Conservation (phyloP, 2,797 vertebrate genomes). For the Rhincodon typus region DNA sequence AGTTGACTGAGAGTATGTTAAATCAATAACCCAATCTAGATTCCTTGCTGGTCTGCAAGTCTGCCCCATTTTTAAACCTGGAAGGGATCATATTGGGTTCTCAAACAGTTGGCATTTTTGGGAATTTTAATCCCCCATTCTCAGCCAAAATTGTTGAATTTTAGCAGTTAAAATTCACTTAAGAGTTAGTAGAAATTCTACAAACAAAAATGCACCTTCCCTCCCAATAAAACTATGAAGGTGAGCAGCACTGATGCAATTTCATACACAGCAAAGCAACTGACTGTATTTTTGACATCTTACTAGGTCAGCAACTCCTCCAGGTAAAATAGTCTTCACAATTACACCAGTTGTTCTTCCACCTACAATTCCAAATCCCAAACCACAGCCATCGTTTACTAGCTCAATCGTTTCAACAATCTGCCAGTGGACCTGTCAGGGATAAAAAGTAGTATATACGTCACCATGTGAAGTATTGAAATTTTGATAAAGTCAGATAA, state of each 20-base stretch:
- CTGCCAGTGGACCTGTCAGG: constrained; percentile 73
- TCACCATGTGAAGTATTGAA: neutral
- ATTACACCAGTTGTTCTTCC: constrained; percentile 91
- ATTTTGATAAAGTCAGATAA: neutral
- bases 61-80: neutral
- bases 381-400: constrained; percentile 89
- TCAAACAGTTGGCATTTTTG: neutral
- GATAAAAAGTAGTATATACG: constrained; percentile 37
- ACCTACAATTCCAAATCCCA: constrained; percentile 94
- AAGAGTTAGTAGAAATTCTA: neutral
- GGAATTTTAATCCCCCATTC: neutral
- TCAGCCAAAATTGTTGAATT: neutral
- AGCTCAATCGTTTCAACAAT: constrained; percentile 88
- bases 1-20: neutral
- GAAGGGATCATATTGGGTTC: neutral
- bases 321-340: constrained; percentile 92
- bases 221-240: neutral
- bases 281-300: constrained; percentile 33
- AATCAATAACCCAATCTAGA: neutral
- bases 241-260: neutral
- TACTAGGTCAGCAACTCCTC: constrained; percentile 94
- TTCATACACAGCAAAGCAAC: neutral
- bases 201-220: neutral
- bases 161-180: neutral
- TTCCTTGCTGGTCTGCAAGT: no score